Percentiles rank a stretch among this genome's conserved stretches.
These are phyloP conservation scores for Sebastes melanostomus DNA, from an alignment of 2,797 vertebrate species.

Conservation along the genomic window DNA sequence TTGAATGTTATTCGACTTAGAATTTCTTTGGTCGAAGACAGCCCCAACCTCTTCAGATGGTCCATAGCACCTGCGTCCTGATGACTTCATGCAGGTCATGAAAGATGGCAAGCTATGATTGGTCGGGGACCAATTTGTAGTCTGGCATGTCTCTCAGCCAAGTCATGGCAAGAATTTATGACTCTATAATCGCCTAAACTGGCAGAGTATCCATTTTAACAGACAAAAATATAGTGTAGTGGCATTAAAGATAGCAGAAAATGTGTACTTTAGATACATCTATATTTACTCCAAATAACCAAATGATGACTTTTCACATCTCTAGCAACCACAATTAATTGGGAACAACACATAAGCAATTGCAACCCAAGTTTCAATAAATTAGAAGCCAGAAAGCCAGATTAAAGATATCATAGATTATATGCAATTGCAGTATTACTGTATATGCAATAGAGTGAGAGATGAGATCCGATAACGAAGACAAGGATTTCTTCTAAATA, in stretches of 20 bases:
- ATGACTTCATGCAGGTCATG: background rate
- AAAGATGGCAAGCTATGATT: background rate
- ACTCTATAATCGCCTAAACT: background rate
- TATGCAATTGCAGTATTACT: background rate
- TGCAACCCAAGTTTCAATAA: background rate
- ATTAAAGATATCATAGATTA: background rate
- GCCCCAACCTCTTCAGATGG: background rate
- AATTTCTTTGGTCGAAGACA: no score
- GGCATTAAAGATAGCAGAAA: background rate
- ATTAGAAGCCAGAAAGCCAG: background rate
- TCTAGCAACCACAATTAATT: background rate
- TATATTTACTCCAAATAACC: background rate
- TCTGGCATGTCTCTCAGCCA: background rate
- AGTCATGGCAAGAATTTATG: background rate
- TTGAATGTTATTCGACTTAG: no score
- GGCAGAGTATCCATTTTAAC: background rate
- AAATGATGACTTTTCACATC: background rate
- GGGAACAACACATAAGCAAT: background rate
- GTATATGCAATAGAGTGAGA: background rate
- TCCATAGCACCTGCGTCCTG: background rate
- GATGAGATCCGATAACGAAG: background rate
- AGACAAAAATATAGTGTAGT: background rate
- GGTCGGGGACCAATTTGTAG: background rate
- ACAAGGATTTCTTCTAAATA: background rate
- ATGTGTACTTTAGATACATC: background rate